Percentiles rank a stretch among this genome's conserved stretches.
These are phyloP conservation scores for Meda fulgida DNA, from an alignment of 2,797 vertebrate species.

Conservation along the genomic window DNA sequence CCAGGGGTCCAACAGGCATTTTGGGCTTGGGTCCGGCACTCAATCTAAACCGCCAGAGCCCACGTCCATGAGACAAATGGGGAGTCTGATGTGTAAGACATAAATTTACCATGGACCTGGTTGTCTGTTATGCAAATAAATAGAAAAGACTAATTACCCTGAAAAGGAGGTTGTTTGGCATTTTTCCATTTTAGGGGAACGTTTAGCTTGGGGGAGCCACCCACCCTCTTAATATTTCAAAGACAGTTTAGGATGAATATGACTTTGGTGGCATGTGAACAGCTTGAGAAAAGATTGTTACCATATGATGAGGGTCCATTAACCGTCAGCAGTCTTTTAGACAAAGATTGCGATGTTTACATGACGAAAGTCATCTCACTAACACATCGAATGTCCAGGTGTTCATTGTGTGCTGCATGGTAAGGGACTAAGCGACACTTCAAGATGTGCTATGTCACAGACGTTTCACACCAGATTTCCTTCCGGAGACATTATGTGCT, in stretches of 20 bases:
- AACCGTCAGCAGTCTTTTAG: slow-evolving; percentile 37
- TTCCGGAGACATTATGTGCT: slow-evolving; percentile 20
- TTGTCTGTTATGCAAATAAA: slow-evolving; percentile 69
- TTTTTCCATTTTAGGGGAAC: slow-evolving; percentile 49
- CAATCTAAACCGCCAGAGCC: slow-evolving; percentile 46
- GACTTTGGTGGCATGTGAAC: slow-evolving; percentile 53
- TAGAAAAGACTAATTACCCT: slow-evolving; percentile 67
- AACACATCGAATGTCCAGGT: slow-evolving; percentile 11
- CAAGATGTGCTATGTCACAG: slow-evolving; percentile 56
- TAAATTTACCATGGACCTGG: slow-evolving; percentile 62
- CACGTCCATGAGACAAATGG: slow-evolving; percentile 46
- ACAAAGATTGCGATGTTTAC: slow-evolving; percentile 40
- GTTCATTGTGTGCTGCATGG: neutral
- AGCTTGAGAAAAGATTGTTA: slow-evolving; percentile 74
- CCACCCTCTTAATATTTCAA: slow-evolving; percentile 55
- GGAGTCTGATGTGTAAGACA: slow-evolving; percentile 60
- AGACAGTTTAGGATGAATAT: slow-evolving; percentile 51
- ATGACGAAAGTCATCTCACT: slow-evolving; percentile 14
- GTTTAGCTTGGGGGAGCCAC: neutral
- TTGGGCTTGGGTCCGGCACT: slow-evolving; percentile 26
- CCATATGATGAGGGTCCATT: slow-evolving; percentile 68
- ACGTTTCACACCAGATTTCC: neutral
- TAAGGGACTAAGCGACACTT: slow-evolving; percentile 66
- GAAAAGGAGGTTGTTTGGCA: slow-evolving; percentile 38
- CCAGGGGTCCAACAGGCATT: slow-evolving; percentile 5